Percentiles rank a stretch among this genome's conserved stretches.
Evolutionary conservation across 2,888 invertebrate species (phyloP).

Genomic region (Stenodera caucasica): DNA sequence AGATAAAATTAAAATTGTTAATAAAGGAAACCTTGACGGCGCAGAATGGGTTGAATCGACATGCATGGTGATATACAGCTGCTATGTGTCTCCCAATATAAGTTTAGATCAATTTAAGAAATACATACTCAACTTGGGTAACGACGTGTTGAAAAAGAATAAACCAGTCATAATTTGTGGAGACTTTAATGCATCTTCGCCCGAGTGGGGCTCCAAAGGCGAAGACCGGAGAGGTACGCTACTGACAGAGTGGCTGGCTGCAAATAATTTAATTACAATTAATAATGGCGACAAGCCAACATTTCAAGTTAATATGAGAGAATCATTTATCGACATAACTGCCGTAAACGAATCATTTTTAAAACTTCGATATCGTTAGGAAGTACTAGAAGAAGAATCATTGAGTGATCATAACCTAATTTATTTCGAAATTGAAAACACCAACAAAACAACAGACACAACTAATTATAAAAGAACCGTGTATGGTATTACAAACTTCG

Average conservation of each 20-base stretch:
- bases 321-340: slow-evolving; percentile 20
- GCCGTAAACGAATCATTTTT: neutral
- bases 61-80: neutral
- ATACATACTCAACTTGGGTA: neutral
- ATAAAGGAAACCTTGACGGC: neutral
- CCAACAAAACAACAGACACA: neutral
- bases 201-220: slow-evolving; percentile 15
- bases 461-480: no score
- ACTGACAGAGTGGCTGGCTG: slow-evolving; percentile 20
- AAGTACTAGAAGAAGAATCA: slow-evolving; percentile 16
- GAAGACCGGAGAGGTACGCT: slow-evolving; percentile 19
- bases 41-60: neutral
- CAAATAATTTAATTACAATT: slow-evolving; percentile 8
- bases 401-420: slow-evolving; percentile 23
- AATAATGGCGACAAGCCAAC: slow-evolving; percentile 23
- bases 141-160: neutral
- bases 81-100: neutral
- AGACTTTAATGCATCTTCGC: slow-evolving; percentile 27
- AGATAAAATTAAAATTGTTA: neutral
- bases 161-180: slow-evolving; percentile 10
- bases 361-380: slow-evolving; percentile 11
- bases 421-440: neutral
- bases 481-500: no score
- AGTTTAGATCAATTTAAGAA: neutral
- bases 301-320: slow-evolving; percentile 11